phyloP scores from a whole-genome alignment of 2,888 invertebrate species.

The Amblyjoppa fuscipennis region DNA sequence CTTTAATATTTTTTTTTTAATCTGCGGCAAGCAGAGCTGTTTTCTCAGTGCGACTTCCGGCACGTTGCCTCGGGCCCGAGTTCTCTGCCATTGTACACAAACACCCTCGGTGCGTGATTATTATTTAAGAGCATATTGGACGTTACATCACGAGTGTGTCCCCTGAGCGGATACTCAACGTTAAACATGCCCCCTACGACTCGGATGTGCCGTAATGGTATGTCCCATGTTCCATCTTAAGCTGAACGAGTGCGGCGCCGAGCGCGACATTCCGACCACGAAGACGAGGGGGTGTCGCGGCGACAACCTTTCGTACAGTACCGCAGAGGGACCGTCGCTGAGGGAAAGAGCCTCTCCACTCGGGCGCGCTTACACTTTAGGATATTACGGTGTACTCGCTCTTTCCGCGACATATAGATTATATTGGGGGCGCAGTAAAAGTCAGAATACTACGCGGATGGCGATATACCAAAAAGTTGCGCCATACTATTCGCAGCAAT shows the following conservation, averaged over 20 bases:
- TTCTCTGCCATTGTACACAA: background rate
- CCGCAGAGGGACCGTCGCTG: constrained; percentile 41
- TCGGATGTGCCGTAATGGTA: constrained; percentile 45
- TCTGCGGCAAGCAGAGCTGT: background rate
- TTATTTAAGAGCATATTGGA: constrained; percentile 37
- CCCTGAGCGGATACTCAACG: constrained; percentile 26
- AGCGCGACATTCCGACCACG: constrained; percentile 54
- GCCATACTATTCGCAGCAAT: too few relatives aligned
- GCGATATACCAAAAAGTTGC: too few relatives aligned
- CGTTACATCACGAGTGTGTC: constrained; percentile 34
- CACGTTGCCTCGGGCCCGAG: background rate
- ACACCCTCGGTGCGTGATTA: constrained; percentile 26
- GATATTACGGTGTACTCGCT: constrained; percentile 53
- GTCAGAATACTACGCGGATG: background rate
- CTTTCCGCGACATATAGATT: constrained; percentile 33
- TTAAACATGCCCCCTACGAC: constrained; percentile 40
- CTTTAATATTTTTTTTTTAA: background rate
- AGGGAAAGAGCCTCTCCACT: constrained; percentile 20
- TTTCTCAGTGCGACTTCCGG: background rate
- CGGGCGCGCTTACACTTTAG: constrained; percentile 57
- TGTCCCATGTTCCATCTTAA: constrained; percentile 39
- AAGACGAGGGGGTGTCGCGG: constrained; percentile 53
- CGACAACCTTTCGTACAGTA: constrained; percentile 24
- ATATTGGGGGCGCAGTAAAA: constrained; percentile 14
- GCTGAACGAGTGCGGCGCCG: constrained; percentile 30